phyloP scores from a whole-genome alignment of 2,888 invertebrate species.

The Dryomyza anilis region DNA sequence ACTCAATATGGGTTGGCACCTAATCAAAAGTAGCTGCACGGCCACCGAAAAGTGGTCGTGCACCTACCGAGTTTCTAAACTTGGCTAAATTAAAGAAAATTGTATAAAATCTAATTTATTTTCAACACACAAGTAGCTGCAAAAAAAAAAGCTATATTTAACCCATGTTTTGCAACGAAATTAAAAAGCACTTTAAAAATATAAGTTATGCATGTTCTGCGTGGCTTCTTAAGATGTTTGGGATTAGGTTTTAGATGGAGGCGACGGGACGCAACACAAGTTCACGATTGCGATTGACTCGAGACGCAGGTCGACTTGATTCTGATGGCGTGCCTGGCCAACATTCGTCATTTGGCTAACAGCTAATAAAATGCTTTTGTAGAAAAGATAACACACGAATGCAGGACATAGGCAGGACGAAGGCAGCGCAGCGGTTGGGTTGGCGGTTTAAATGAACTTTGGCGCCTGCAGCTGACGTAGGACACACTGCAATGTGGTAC shows the following conservation, averaged over 20 bases:
- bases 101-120: conserved; percentile 6
- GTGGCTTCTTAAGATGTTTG: too few species aligned
- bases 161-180: neutral
- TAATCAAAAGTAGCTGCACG: neutral
- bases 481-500: too few species aligned
- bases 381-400: conserved; percentile 14
- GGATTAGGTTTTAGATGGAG: too few species aligned
- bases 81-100: neutral
- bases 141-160: neutral
- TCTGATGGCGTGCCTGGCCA: conserved; percentile 4
- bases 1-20: neutral
- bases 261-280: too few species aligned
- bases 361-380: conserved; percentile 17
- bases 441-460: neutral
- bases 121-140: neutral
- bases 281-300: too few species aligned
- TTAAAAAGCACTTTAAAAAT: neutral
- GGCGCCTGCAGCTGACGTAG: neutral
- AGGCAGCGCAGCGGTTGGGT: neutral
- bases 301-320: too few species aligned
- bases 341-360: conserved; percentile 12
- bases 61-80: neutral
- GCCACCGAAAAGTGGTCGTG: neutral
- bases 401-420: neutral
- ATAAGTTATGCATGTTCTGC: neutral